Conservation (phyloP, 2,113 vertebrate genomes). For the Gambusia holbrooki region DNA sequence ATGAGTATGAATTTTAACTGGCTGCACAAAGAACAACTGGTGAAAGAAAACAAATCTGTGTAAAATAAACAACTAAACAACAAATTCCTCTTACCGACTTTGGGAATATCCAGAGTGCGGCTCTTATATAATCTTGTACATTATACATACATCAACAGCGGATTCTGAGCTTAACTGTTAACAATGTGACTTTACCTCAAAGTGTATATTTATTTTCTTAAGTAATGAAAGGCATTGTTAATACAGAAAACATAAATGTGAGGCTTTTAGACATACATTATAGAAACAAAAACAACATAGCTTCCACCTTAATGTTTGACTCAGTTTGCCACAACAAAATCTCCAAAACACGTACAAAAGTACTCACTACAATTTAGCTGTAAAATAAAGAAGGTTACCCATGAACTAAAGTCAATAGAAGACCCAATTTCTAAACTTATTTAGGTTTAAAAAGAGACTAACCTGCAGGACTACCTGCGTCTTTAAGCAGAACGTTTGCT, state of each 20-base stretch:
- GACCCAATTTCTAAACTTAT: not conserved
- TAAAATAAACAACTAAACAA: not conserved
- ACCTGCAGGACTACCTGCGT: constrained; percentile 55
- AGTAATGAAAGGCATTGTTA: not conserved
- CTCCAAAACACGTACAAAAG: not conserved
- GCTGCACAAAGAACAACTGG: not conserved
- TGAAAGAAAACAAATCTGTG: not conserved
- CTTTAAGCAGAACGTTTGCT: constrained; percentile 54
- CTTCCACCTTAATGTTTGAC: not conserved
- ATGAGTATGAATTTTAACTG: not conserved
- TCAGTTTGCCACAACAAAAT: not conserved
- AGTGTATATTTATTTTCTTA: not conserved
- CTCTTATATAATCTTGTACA: not conserved
- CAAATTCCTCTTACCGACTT: not conserved
- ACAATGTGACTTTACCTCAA: no score
- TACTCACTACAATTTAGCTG: not conserved
- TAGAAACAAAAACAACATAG: constrained; percentile 50
- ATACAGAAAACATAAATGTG: constrained; percentile 45
- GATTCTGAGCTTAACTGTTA: not conserved
- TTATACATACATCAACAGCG: not conserved
- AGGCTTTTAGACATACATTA: constrained; percentile 38
- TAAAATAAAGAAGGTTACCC: not conserved
- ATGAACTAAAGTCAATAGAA: not conserved
- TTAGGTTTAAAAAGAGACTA: constrained; percentile 20
- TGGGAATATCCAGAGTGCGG: not conserved